These are phyloP conservation scores for Acleris emargana DNA, from an alignment of 2,888 invertebrate species.

Conservation along the genomic window DNA sequence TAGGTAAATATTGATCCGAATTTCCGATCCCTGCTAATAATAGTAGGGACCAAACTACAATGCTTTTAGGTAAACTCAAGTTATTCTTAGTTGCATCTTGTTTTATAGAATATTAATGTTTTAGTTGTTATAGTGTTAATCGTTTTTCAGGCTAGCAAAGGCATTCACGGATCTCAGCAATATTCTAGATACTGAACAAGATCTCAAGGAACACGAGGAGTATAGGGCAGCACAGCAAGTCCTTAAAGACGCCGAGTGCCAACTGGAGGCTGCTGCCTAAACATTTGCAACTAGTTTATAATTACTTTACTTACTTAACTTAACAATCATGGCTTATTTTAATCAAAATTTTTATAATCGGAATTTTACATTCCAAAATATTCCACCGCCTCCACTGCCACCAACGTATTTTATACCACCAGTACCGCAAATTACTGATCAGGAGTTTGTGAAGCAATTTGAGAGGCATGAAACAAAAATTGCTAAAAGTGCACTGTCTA, in stretches of 20 bases:
- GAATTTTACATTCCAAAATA: slow-evolving; percentile 71
- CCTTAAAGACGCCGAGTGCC: slow-evolving; percentile 86
- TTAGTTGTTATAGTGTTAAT: not conserved
- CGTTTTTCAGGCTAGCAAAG: slow-evolving; percentile 83
- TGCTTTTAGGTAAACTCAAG: no score
- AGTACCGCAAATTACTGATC: slow-evolving; percentile 47
- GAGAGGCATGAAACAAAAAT: slow-evolving; percentile 41
- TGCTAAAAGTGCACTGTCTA: slow-evolving; percentile 43
- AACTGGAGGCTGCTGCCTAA: slow-evolving; percentile 69
- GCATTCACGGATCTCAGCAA: slow-evolving; percentile 90
- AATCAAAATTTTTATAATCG: slow-evolving; percentile 66
- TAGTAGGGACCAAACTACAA: no score
- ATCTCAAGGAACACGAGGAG: slow-evolving; percentile 89
- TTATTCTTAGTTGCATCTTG: no score
- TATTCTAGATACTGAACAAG: slow-evolving; percentile 88
- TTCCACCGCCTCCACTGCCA: slow-evolving; percentile 54
- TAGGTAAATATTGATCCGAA: no score
- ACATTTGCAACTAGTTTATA: slow-evolving; percentile 44
- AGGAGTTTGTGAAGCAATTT: slow-evolving; percentile 58
- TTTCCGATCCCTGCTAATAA: no score
- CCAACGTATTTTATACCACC: slow-evolving; percentile 51
- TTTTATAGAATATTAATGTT: no score
- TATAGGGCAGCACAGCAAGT: slow-evolving; percentile 87
- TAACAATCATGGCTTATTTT: slow-evolving; percentile 71
- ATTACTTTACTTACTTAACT: slow-evolving; percentile 50